Conservation (phyloP, 2,797 vertebrate genomes). For the Centroberyx gerrardi region DNA sequence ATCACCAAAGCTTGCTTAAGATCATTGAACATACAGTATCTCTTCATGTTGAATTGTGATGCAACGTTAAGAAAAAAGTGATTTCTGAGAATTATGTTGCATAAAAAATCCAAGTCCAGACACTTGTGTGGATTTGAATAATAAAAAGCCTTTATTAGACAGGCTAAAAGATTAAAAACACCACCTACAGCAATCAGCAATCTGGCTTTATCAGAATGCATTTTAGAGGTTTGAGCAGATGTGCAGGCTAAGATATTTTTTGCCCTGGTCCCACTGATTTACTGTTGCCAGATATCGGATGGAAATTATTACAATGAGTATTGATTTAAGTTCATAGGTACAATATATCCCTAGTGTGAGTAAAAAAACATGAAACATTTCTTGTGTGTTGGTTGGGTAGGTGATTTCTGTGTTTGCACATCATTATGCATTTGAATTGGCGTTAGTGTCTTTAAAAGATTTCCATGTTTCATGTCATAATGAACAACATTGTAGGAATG, state of each 20-base stretch:
- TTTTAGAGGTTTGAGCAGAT: neutral
- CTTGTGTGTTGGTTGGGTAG: neutral
- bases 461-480: neutral
- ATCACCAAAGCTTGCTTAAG: neutral
- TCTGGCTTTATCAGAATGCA: neutral
- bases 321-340: neutral
- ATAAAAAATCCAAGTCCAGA: no score
- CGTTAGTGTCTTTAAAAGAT: slow-evolving; percentile 7
- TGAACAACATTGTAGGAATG: neutral
- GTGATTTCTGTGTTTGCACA: neutral
- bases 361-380: no score
- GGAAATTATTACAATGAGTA: neutral
- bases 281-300: neutral
- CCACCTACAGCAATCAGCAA: no score
- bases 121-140: no score
- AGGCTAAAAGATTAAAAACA: no score
- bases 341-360: no score
- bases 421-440: neutral
- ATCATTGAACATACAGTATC: slow-evolving; percentile 3
- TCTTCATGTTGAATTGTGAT: slow-evolving; percentile 4
- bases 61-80: neutral
- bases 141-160: no score
- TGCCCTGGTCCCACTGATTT: slow-evolving; percentile 18
- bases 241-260: slow-evolving; percentile 8
- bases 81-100: no score